These are phyloP conservation scores for Xenus cinereus DNA, from an alignment of 2,113 vertebrate species.

Conservation along the genomic window DNA sequence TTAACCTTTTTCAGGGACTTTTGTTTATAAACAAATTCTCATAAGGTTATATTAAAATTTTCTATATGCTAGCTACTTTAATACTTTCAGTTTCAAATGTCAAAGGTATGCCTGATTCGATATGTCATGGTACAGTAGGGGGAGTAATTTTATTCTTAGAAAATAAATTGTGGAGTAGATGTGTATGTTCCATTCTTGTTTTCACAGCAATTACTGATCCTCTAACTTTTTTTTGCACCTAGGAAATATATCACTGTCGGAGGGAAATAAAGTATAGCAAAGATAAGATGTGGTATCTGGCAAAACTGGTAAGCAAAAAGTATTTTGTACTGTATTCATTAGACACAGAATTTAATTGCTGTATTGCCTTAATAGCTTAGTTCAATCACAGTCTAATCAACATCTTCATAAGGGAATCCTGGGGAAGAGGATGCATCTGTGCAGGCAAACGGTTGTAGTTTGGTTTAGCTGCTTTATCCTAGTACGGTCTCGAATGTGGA, in stretches of 20 bases:
- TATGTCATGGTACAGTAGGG: not conserved
- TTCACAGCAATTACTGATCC: not conserved
- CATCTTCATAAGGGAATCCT: not conserved
- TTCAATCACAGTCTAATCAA: not conserved
- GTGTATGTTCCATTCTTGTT: not conserved
- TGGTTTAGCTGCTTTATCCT: not conserved
- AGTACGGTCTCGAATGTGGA: not conserved
- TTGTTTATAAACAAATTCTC: not conserved
- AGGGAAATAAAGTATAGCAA: slow-evolving; percentile 96
- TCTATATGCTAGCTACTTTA: not conserved
- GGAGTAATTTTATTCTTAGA: not conserved
- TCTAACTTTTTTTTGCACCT: not conserved
- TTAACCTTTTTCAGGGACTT: not conserved
- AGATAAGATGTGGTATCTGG: slow-evolving; percentile 99
- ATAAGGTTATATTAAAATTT: not conserved
- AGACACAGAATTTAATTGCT: not conserved
- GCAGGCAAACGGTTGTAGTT: not conserved
- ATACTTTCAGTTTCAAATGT: not conserved
- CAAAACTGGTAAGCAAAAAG: slow-evolving; percentile 85
- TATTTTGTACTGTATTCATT: not conserved
- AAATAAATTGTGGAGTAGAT: not conserved
- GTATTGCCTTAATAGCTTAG: not conserved
- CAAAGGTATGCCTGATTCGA: not conserved
- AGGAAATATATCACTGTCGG: slow-evolving; percentile 91
- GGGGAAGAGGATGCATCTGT: not conserved